Conservation (phyloP, 1,140 invertebrate genomes). For the Micrasema longulum region DNA sequence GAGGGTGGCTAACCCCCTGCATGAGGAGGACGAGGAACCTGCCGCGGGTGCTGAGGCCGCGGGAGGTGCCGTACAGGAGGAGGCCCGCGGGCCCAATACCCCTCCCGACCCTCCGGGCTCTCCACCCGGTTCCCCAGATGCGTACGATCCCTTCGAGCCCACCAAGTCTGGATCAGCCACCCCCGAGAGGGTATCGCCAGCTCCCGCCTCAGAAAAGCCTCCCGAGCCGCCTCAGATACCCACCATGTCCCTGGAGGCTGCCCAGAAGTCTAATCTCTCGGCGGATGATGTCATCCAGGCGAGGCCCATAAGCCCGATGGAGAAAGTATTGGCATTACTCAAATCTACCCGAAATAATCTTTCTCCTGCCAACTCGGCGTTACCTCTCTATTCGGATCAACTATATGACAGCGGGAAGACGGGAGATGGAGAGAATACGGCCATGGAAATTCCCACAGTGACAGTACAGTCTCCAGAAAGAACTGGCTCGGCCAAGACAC, state of each 20-base stretch:
- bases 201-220: slow-evolving; percentile 54
- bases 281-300: slow-evolving; percentile 64
- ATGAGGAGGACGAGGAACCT: slow-evolving; percentile 62
- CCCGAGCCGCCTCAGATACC: slow-evolving; percentile 32
- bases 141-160: slow-evolving; percentile 89
- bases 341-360: slow-evolving; percentile 65
- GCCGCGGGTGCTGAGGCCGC: slow-evolving; percentile 57
- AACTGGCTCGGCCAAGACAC: slow-evolving; percentile 52
- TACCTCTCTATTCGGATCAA: slow-evolving; percentile 56
- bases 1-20: slow-evolving; percentile 54
- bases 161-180: slow-evolving; percentile 82
- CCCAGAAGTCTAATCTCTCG: slow-evolving; percentile 67
- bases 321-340: slow-evolving; percentile 63
- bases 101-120: slow-evolving; percentile 73
- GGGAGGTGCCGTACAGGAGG: slow-evolving; percentile 33
- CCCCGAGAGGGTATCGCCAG: slow-evolving; percentile 62
- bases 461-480: slow-evolving; percentile 53
- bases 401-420: slow-evolving; percentile 42
- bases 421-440: slow-evolving; percentile 55
- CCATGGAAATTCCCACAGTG: slow-evolving; percentile 59
- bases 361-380: slow-evolving; percentile 63
- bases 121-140: slow-evolving; percentile 77
- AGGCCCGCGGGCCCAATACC: slow-evolving; percentile 72
- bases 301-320: slow-evolving; percentile 62
- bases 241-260: slow-evolving; percentile 60